Evolutionary conservation across 1,140 invertebrate species (phyloP), one percentile per base, ranked within the genome.

Genomic region (Drosophila nigromelanica): DNA sequence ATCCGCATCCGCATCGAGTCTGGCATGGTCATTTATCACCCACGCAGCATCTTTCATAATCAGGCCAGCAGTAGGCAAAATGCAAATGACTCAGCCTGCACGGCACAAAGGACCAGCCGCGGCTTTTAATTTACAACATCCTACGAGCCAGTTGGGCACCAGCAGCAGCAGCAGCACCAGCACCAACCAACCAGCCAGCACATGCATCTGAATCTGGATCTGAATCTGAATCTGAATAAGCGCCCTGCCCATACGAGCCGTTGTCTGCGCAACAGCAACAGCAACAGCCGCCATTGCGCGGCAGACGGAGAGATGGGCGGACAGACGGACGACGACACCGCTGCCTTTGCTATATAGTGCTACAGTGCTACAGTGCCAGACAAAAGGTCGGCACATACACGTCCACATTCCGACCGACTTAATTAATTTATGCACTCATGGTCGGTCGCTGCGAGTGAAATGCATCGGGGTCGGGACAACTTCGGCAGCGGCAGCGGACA

Each of bases 21-120:
- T 81, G 79, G 74, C 82, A 63, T 67, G 72, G 89, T 85, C 90
- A 91, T 91, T 91, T 91, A 91, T 91, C 90, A 91, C 90, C 82
- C 82, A 90, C 90, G 82, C 90, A 91, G 90, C 90, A 91, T 91
- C 90, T 91, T 91, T 91, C 90, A 91, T 91, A 91, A 91, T 91
- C 90, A 91, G 90, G 70, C 81, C 72, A 77, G 77, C 70, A 74
- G 73, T 66, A 78, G 75, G 61, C 82, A 80, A 80, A 81, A 91
- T 91, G 90, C 90, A 91, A 91, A 91, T 91, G 90, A 91, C 86
- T 90, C 77, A 89, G 78, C 47, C 56, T 37, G 62, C 45, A 52
- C 61, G 63, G 80, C 66, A 89, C 78, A 89, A 89, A 89, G 85
- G 85, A 87, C 76, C 70, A 73, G 54, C 69, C 83, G 83, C 85